Conservation (phyloP, 2,888 invertebrate genomes). For the Leucophora obtusa region DNA sequence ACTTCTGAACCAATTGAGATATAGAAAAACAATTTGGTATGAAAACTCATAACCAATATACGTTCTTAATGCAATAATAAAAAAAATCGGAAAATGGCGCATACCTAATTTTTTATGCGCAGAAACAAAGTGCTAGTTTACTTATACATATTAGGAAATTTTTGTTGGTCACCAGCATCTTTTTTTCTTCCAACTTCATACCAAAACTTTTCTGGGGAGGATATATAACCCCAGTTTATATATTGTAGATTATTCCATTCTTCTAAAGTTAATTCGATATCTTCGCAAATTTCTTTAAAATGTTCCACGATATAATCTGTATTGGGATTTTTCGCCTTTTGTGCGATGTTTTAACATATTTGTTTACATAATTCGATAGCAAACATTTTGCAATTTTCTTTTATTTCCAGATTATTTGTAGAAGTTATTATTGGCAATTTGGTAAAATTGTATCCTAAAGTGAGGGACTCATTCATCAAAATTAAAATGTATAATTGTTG, state of each 20-base stretch:
- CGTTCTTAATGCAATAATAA: too few relatives aligned
- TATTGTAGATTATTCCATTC: not conserved
- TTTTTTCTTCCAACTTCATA: not conserved
- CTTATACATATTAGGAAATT: not conserved
- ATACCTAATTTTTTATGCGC: too few relatives aligned
- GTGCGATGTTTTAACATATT: not conserved
- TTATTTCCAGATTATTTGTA: not conserved
- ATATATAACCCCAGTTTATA: not conserved
- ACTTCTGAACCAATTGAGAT: too few relatives aligned
- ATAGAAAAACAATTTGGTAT: too few relatives aligned
- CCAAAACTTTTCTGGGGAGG: not conserved
- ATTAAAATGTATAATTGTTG: not conserved
- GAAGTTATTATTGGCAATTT: not conserved
- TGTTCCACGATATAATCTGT: too few relatives aligned
- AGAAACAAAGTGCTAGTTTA: not conserved
- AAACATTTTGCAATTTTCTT: not conserved
- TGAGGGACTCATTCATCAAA: constrained; percentile 6
- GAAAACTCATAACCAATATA: too few relatives aligned
- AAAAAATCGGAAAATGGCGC: too few relatives aligned
- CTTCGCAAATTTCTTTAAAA: not conserved
- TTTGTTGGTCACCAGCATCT: not conserved
- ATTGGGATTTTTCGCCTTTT: too few relatives aligned
- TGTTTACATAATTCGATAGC: not conserved
- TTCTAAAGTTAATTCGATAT: not conserved
- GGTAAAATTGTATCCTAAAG: constrained; percentile 9